Evolutionary conservation across 2,888 invertebrate species (phyloP), one percentile per base, ranked within the genome.

Genomic region (Amiota communis): DNA sequence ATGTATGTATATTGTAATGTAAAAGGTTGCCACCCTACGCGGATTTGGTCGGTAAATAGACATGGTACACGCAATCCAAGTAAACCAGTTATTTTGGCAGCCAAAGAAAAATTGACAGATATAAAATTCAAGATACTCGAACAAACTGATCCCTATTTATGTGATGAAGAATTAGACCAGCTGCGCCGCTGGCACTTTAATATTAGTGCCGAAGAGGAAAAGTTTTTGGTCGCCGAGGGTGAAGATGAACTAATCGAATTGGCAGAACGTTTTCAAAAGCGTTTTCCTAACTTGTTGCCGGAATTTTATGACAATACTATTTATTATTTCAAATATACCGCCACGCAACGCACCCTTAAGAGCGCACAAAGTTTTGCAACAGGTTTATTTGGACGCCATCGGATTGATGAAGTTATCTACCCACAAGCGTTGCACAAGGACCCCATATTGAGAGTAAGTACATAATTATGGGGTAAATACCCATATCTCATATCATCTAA

Each of bases 21-120:
- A 23, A 6, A 81, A 94, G 94, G 91, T 80, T 95, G 95, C 82
- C 90, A 88, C 77, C 91, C 92, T 64, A 89, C 90, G 57, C 94
- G 94, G 88, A 92, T 95, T 75, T 96, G 96, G 96, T 92, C 94
- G 89, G 82, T 95, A 20, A 88, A 94, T 56, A 92, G 96, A 8
- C 96, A 96, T 89, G 96, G 96, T 4, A 94, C 95, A n/a, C 91
- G 96, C 77, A 91, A 93, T 87, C 95, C 95, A 0, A 92, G 92
- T 79, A 87, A 88, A 70, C 91, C 92, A 75, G 91, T 93, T 59
- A 92, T 94, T 72, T 76, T 87, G 10, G 87, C 87, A 47, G 92
- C 93, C 88, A 91, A 90, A 57, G 88, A 89, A 1, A 88, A 90
- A 68, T 88, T 95, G 11, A 91, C 91, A 48, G 84, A 90, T 59